Evolutionary conservation across 2,888 invertebrate species (phyloP).

Genomic region (Tuberolachnus salignus): DNA sequence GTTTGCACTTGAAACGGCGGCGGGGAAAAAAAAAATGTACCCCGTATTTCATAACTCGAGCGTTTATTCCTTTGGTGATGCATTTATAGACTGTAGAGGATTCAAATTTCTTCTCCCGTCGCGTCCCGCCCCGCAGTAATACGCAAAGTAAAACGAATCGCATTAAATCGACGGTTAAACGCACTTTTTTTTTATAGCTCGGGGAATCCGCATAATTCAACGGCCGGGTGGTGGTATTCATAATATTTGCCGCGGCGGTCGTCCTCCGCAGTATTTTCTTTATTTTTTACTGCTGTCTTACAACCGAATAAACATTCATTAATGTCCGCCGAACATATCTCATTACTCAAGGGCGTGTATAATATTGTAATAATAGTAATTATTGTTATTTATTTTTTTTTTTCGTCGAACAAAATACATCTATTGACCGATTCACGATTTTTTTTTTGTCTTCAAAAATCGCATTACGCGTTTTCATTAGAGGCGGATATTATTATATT

Average conservation of each 20-base stretch:
- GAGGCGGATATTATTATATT: too few species aligned
- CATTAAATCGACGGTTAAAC: constrained; percentile 19
- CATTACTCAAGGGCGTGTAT: not conserved
- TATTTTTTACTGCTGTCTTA: not conserved
- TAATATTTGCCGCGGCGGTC: not conserved
- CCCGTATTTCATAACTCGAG: too few species aligned
- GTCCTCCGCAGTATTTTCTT: not conserved
- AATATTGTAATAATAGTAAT: not conserved
- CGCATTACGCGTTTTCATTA: not conserved
- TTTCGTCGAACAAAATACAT: not conserved
- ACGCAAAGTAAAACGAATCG: constrained; percentile 12
- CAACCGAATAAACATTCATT: not conserved
- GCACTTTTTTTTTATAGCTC: constrained; percentile 41
- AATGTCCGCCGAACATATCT: not conserved
- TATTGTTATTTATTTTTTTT: too few species aligned
- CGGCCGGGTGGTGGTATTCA: not conserved
- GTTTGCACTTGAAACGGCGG: too few species aligned
- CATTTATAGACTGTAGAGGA: not conserved
- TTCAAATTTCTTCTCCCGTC: constrained; percentile 9
- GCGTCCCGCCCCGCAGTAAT: too few species aligned
- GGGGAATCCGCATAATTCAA: constrained; percentile 6
- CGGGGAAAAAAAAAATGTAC: too few species aligned
- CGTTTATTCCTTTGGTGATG: too few species aligned
- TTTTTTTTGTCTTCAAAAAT: not conserved
- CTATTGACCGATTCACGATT: not conserved